phyloP scores from a whole-genome alignment of 2,113 vertebrate genomes.

The Genyomyrus donnyi region DNA sequence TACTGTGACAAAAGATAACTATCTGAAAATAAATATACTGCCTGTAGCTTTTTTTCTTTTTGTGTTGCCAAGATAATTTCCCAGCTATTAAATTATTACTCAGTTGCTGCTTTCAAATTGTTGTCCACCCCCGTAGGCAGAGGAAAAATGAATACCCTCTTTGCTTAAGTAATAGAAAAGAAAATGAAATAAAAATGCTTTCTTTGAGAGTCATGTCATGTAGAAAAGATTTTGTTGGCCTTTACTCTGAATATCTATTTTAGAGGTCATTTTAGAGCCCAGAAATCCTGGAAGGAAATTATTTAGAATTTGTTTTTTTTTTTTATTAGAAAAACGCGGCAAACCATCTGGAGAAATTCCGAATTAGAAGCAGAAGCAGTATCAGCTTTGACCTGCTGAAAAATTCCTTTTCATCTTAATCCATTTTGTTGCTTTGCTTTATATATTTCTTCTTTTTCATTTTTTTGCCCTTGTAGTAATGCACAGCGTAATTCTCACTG shows the following conservation, averaged over 20 bases:
- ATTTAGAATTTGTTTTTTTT: conserved; percentile 26
- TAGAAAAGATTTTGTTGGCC: conserved; percentile 26
- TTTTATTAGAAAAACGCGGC: conserved; percentile 58
- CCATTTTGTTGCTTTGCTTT: background rate
- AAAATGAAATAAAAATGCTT: conserved; percentile 29
- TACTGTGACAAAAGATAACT: conserved; percentile 44
- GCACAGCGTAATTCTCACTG: background rate
- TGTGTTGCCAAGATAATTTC: conserved; percentile 29
- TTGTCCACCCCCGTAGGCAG: conserved; percentile 27
- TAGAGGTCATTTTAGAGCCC: conserved; percentile 37
- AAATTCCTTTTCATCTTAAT: background rate
- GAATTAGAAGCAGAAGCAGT: conserved; percentile 42
- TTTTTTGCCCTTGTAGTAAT: background rate
- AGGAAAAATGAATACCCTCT: conserved; percentile 27
- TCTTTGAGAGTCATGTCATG: conserved; percentile 34
- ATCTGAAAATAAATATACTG: conserved; percentile 37
- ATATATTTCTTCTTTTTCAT: background rate
- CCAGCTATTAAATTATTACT: conserved; percentile 52
- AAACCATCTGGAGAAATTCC: conserved; percentile 52
- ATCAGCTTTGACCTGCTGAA: background rate
- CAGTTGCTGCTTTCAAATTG: conserved; percentile 41
- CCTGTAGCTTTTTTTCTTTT: conserved; percentile 33
- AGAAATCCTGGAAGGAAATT: conserved; percentile 49
- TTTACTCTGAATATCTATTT: conserved; percentile 38
- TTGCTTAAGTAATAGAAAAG: conserved; percentile 29